These are phyloP conservation scores for Parasteatoda lunata DNA, from an alignment of 2,888 invertebrate species.

Conservation along the genomic window DNA sequence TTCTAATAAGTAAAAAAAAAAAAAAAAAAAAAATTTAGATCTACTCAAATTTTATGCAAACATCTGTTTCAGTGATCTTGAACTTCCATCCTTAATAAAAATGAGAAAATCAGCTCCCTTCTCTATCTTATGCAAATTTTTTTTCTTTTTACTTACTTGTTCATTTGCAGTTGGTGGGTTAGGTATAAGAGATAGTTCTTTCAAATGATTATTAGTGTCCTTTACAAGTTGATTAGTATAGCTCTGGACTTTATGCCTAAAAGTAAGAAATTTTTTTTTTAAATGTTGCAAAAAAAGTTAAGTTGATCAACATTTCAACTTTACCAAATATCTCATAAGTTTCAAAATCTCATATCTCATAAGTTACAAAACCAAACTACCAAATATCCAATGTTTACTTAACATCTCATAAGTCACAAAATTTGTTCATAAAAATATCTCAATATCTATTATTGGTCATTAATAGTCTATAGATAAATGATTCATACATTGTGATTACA, in stretches of 20 bases:
- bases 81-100: too few relatives aligned
- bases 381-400: background rate
- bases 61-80: too few relatives aligned
- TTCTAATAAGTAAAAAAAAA: too few relatives aligned
- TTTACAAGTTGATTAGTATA: constrained; percentile 95
- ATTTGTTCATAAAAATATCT: too few relatives aligned
- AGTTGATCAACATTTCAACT: background rate
- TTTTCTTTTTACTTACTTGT: constrained; percentile 71
- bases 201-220: constrained; percentile 90
- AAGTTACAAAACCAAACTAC: background rate
- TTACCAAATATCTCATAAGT: background rate
- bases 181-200: constrained; percentile 81
- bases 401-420: background rate
- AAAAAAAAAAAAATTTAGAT: too few relatives aligned
- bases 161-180: constrained; percentile 79
- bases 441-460: too few relatives aligned
- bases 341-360: background rate
- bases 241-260: constrained; percentile 93
- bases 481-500: too few relatives aligned
- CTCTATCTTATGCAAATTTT: too few relatives aligned
- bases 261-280: background rate
- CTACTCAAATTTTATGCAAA: too few relatives aligned
- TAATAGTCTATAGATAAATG: too few relatives aligned
- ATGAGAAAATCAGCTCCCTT: too few relatives aligned
- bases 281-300: constrained; percentile 1